A percentile compares a stretch with the other conserved stretches of the same genome.
These are phyloP conservation scores for Numenius arquata DNA, from an alignment of 2,113 vertebrate genomes.

Conservation along the genomic window DNA sequence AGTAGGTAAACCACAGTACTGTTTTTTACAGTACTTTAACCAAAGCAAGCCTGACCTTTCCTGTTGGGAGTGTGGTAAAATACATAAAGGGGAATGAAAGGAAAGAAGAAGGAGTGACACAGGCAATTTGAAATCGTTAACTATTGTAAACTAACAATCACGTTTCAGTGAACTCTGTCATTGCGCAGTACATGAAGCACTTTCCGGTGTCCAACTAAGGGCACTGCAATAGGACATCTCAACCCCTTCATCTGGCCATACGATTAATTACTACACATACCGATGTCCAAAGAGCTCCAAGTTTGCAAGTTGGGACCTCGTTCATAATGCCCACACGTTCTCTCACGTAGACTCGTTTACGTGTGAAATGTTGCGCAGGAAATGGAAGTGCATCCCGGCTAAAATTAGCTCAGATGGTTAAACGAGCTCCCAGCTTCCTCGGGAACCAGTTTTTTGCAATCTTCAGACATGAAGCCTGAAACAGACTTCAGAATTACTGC, in stretches of 20 bases:
- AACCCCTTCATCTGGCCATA: background rate
- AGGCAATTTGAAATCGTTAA: background rate
- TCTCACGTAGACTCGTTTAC: background rate
- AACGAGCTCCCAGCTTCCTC: background rate
- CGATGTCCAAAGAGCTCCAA: background rate
- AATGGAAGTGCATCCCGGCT: background rate
- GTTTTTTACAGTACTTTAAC: background rate
- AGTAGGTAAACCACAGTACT: background rate
- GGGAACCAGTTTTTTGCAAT: background rate
- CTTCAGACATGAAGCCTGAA: background rate
- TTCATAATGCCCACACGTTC: background rate
- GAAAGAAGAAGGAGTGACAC: background rate
- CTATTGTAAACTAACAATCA: background rate
- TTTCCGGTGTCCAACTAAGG: background rate
- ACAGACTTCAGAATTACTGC: background rate
- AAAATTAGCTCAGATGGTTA: background rate
- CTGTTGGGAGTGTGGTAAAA: background rate
- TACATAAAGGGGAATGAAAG: background rate
- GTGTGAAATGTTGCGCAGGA: background rate
- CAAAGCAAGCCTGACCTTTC: background rate
- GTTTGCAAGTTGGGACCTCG: accelerated
- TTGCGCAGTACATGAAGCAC: background rate
- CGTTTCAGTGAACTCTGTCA: background rate
- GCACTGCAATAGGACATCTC: background rate
- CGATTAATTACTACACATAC: background rate